These are phyloP conservation scores for Tipula confusa DNA, from an alignment of 2,888 invertebrate genomes.

Conservation along the genomic window DNA sequence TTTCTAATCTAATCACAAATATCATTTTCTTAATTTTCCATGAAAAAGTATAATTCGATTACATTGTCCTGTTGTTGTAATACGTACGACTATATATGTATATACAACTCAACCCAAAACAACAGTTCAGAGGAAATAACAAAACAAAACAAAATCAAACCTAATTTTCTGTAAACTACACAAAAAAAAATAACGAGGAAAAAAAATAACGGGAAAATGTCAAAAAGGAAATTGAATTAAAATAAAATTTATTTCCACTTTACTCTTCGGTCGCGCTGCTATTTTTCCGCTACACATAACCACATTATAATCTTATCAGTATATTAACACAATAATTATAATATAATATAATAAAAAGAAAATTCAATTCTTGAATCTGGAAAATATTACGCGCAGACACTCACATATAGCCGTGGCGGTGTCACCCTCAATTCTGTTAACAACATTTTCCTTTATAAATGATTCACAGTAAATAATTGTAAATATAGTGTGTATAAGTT, in stretches of 20 bases:
- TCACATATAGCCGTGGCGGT: too few species aligned
- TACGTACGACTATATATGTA: background rate
- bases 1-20: background rate
- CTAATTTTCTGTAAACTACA: background rate
- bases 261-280: background rate
- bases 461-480: too few species aligned
- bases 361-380: background rate
- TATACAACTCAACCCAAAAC: background rate
- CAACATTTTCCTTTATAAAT: too few species aligned
- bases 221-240: background rate
- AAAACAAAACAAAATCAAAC: background rate
- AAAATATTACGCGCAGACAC: too few species aligned
- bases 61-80: background rate
- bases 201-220: background rate
- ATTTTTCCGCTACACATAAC: background rate
- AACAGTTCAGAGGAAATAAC: background rate
- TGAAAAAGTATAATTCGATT: background rate
- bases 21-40: background rate
- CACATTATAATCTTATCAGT: conserved; percentile 5
- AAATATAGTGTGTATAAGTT: too few species aligned
- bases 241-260: background rate
- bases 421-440: too few species aligned
- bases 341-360: background rate
- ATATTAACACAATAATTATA: conserved; percentile 7
- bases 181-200: background rate